Percentiles rank a stretch among this genome's conserved stretches.
Evolutionary conservation across 1,140 invertebrate species (phyloP).

Genomic region (Arion vulgaris): DNA sequence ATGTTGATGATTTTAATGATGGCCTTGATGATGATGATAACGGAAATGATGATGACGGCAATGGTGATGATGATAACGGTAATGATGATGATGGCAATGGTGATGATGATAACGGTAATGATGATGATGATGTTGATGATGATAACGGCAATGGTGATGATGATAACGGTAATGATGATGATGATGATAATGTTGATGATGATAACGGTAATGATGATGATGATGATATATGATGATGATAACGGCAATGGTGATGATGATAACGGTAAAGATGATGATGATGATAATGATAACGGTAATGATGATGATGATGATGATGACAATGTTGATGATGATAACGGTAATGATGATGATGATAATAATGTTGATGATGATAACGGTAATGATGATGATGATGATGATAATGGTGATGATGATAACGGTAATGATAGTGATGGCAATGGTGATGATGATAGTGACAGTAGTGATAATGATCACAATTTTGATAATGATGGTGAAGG

Average conservation of each 20-base stretch:
- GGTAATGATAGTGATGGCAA: slow-evolving; percentile 17
- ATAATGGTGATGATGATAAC: slow-evolving; percentile 29
- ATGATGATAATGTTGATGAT: background rate
- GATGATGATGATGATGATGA: background rate
- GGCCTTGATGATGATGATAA: too few relatives aligned
- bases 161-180: too few relatives aligned
- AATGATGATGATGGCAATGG: too few relatives aligned
- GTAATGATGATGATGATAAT: slow-evolving; percentile 16
- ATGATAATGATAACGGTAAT: background rate
- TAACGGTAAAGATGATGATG: background rate
- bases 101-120: too few relatives aligned
- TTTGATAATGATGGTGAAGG: background rate
- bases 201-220: background rate
- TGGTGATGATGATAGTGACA: slow-evolving; percentile 11
- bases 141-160: too few relatives aligned
- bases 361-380: slow-evolving; percentile 7
- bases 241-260: background rate
- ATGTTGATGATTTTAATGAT: too few relatives aligned
- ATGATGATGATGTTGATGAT: too few relatives aligned
- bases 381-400: slow-evolving; percentile 29
- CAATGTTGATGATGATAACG: background rate
- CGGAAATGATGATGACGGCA: too few relatives aligned
- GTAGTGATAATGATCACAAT: background rate
- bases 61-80: too few relatives aligned
- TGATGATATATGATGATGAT: too few relatives aligned